Conservation (phyloP, 2,113 vertebrate species). For the Thamnophis sirtalis region DNA sequence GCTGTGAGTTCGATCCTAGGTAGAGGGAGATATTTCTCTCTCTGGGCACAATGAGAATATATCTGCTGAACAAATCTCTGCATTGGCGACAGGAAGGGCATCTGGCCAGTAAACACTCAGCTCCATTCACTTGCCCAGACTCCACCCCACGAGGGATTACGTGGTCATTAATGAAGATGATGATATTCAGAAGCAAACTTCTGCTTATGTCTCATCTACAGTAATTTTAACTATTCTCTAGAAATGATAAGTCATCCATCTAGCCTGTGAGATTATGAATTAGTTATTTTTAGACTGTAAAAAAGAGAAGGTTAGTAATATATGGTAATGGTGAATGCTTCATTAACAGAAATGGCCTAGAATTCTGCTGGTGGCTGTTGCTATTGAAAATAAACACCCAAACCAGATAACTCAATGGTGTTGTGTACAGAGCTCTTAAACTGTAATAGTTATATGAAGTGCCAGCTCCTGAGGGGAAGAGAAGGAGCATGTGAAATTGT, state of each 20-base stretch:
- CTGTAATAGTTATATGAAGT: conserved; percentile 66
- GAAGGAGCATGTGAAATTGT: conserved; percentile 52
- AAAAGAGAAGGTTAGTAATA: not conserved
- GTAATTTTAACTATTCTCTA: not conserved
- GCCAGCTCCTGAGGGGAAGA: conserved; percentile 57
- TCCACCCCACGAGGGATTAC: no score
- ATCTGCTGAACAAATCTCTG: no score
- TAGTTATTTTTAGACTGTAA: not conserved
- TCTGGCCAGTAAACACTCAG: no score
- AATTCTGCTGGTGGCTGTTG: conserved; percentile 55
- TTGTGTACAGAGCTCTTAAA: conserved; percentile 66
- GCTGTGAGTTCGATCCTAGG: no score
- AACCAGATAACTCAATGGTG: conserved; percentile 56
- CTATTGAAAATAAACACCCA: conserved; percentile 64
- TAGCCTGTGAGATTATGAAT: not conserved
- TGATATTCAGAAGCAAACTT: no score
- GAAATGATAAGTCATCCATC: not conserved
- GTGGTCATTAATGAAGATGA: no score
- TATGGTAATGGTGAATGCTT: conserved; percentile 29
- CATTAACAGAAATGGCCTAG: conserved; percentile 45
- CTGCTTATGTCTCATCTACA: not conserved
- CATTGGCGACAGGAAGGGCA: no score
- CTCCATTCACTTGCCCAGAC: no score
- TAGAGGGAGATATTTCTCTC: no score
- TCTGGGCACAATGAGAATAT: no score